Conservation (phyloP, 2,888 invertebrate genomes). For the Pseudolycoriella hygida region DNA sequence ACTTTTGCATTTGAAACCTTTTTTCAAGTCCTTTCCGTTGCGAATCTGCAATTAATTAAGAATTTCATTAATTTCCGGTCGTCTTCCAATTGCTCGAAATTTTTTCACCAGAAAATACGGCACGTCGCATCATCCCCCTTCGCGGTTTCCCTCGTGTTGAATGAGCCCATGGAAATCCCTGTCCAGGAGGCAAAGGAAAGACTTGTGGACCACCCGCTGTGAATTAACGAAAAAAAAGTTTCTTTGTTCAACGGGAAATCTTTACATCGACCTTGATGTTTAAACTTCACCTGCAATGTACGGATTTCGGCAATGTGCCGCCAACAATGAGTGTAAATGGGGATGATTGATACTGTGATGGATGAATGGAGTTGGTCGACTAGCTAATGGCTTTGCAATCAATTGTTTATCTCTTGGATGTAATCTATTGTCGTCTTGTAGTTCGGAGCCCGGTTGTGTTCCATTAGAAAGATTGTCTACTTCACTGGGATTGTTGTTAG, state of each 20-base stretch:
- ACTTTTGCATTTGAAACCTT: conserved; percentile 91
- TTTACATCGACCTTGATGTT: neutral
- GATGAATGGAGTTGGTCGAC: conserved; percentile 44
- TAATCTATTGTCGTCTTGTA: conserved; percentile 5
- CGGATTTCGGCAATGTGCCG: conserved; percentile 69
- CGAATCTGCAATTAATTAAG: conserved; percentile 39
- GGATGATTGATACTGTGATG: conserved; percentile 47
- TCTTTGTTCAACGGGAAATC: neutral
- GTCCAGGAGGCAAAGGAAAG: conserved; percentile 39
- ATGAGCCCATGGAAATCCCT: conserved; percentile 74
- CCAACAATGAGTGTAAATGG: conserved; percentile 63
- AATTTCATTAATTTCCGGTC: neutral
- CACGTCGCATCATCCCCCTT: conserved; percentile 90
- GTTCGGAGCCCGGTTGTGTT: conserved; percentile 2
- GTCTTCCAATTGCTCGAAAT: neutral
- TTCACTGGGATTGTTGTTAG: conserved; percentile 2
- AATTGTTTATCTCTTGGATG: conserved; percentile 16
- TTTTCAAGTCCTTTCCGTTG: conserved; percentile 92
- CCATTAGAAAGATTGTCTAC: conserved; percentile 5
- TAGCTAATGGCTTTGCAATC: conserved; percentile 73
- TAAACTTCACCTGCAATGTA: conserved; percentile 45
- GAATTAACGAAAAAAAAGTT: neutral
- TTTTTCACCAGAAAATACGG: conserved; percentile 62
- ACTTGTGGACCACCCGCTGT: conserved; percentile 35
- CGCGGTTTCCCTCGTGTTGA: conserved; percentile 84